These are phyloP conservation scores for Vulpes vulpes DNA, from an alignment of 2,113 vertebrate species.

Conservation along the genomic window DNA sequence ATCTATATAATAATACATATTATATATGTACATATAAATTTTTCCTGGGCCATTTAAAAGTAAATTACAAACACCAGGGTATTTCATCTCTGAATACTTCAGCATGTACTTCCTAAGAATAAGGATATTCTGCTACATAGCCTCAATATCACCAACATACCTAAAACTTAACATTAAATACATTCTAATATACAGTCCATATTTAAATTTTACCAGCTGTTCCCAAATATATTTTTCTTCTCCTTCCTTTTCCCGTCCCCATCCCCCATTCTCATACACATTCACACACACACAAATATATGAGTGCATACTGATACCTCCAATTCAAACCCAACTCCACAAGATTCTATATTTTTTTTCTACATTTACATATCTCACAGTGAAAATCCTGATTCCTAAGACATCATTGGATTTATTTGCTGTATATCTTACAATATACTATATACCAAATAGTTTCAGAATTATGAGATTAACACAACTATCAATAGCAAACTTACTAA, in stretches of 20 bases:
- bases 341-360: neutral
- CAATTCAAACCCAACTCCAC: neutral
- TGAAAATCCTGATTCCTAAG: neutral
- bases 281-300: neutral
- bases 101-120: neutral
- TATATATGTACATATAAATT: neutral
- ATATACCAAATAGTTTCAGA: neutral
- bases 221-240: neutral
- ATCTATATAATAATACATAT: neutral
- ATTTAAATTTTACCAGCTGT: slow-evolving; percentile 11
- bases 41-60: slow-evolving; percentile 14
- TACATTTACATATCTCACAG: neutral
- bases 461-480: neutral
- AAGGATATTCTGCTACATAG: neutral
- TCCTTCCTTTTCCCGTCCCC: neutral
- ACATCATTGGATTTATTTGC: neutral
- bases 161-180: slow-evolving; percentile 17
- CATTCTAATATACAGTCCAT: neutral
- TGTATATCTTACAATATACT: neutral
- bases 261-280: neutral
- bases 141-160: neutral
- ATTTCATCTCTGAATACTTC: slow-evolving; percentile 2
- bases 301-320: neutral
- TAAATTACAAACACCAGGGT: neutral
- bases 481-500: neutral